phyloP scores from a whole-genome alignment of 2,888 invertebrate genomes.

The Xanthostigma xanthostigma region DNA sequence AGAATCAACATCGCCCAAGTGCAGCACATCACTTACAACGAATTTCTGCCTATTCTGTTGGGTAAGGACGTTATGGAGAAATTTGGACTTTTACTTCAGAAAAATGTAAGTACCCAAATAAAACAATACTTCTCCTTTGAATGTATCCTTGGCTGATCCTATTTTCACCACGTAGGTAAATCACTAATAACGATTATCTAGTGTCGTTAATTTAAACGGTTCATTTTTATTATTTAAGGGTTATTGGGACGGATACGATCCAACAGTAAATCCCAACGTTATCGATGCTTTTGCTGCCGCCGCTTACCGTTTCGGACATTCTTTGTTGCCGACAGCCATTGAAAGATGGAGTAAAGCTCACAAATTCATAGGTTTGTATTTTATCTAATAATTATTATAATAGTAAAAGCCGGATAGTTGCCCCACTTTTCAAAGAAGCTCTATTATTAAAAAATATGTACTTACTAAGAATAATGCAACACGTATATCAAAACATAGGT shows the following conservation, averaged over 20 bases:
- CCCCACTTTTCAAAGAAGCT: no score
- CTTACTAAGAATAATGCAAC: no score
- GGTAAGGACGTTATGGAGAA: conserved; percentile 88
- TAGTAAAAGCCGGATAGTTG: no score
- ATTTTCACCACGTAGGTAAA: no score
- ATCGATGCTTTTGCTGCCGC: conserved; percentile 84
- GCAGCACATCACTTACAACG: conserved; percentile 81
- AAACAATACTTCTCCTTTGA: background rate
- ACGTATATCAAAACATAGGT: no score
- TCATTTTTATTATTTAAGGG: conserved; percentile 32
- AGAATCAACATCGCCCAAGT: conserved; percentile 74
- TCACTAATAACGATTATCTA: background rate
- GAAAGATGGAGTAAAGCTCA: conserved; percentile 92
- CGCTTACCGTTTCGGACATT: conserved; percentile 85
- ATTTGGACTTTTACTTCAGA: conserved; percentile 69
- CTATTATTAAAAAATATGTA: no score
- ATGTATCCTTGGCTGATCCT: background rate
- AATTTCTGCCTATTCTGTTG: conserved; percentile 74
- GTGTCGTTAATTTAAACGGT: background rate
- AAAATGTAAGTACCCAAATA: conserved; percentile 39
- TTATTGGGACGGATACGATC: conserved; percentile 73
- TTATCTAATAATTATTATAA: background rate
- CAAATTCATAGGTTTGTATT: conserved; percentile 66
- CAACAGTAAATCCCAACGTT: conserved; percentile 73
- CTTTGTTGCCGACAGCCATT: conserved; percentile 74